Percentiles rank a stretch among this genome's conserved stretches.
These are phyloP conservation scores for Paramormyrops kingsleyae DNA, from an alignment of 2,113 vertebrate genomes.

Conservation along the genomic window DNA sequence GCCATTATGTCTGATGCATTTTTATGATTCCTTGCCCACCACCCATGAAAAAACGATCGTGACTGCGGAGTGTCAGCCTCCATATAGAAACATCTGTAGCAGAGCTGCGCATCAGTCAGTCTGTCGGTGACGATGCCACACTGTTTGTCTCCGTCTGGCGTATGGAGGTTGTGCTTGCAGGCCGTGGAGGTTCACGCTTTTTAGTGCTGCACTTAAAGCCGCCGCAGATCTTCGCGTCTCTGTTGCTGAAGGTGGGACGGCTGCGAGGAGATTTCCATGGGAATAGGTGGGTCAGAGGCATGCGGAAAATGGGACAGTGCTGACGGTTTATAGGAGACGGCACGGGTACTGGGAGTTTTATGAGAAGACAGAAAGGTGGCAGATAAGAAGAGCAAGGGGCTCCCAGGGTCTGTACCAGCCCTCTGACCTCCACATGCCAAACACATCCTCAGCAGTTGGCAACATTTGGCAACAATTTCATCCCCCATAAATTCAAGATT, in stretches of 20 bases:
- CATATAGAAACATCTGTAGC: not conserved
- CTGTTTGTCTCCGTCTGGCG: not conserved
- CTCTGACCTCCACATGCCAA: not conserved
- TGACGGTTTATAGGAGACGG: constrained; percentile 53
- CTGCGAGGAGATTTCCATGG: constrained; percentile 29
- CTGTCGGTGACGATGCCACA: not conserved
- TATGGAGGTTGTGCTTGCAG: not conserved
- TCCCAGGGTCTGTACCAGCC: not conserved
- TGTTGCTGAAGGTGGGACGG: constrained; percentile 27
- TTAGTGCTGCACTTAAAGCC: not conserved
- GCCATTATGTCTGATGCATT: not conserved
- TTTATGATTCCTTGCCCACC: not conserved
- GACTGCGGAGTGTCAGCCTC: not conserved
- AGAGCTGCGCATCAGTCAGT: not conserved
- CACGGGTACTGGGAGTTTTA: constrained; percentile 34
- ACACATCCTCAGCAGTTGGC: not conserved
- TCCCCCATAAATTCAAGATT: not conserved
- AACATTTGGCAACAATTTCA: not conserved
- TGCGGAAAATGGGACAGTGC: constrained; percentile 50
- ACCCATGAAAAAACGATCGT: not conserved
- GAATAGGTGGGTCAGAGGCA: constrained; percentile 59
- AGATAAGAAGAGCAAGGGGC: constrained; percentile 16
- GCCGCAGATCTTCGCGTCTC: not conserved
- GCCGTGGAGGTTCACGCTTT: not conserved
- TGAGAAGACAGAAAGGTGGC: constrained; percentile 32